phyloP scores from a whole-genome alignment of 2,113 vertebrate genomes.

The Periophthalmus modestus region DNA sequence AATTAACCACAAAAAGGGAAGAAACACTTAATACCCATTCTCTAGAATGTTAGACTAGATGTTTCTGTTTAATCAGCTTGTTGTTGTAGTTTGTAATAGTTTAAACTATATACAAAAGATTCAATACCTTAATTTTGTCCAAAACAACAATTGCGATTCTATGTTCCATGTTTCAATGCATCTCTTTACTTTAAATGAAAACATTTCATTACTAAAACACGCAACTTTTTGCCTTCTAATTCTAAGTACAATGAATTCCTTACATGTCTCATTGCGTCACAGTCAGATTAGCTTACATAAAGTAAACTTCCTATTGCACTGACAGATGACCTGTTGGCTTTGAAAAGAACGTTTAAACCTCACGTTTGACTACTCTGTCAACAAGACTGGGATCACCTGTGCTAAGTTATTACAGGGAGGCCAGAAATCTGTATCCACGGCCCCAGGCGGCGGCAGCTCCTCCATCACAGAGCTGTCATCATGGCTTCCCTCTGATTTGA shows the following conservation, averaged over 20 bases:
- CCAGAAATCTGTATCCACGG: constrained; percentile 46
- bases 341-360: constrained; percentile 35
- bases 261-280: neutral
- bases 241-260: neutral
- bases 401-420: constrained; percentile 85
- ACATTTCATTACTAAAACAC: neutral
- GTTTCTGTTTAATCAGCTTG: too few relatives aligned
- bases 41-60: too few relatives aligned
- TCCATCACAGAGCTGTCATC: constrained; percentile 63
- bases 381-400: constrained; percentile 83
- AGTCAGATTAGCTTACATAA: neutral
- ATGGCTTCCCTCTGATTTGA: constrained; percentile 57
- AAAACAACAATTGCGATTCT: too few relatives aligned
- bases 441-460: constrained; percentile 46
- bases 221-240: neutral
- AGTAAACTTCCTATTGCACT: neutral
- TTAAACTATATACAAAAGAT: too few relatives aligned
- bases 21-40: too few relatives aligned
- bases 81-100: too few relatives aligned
- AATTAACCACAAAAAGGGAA: too few relatives aligned
- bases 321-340: constrained; percentile 20
- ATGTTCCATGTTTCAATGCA: too few relatives aligned
- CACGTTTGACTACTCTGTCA: constrained; percentile 87
- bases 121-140: too few relatives aligned
- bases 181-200: too few relatives aligned